Conservation (phyloP, 2,888 invertebrate genomes). For the Melanchra persicariae region DNA sequence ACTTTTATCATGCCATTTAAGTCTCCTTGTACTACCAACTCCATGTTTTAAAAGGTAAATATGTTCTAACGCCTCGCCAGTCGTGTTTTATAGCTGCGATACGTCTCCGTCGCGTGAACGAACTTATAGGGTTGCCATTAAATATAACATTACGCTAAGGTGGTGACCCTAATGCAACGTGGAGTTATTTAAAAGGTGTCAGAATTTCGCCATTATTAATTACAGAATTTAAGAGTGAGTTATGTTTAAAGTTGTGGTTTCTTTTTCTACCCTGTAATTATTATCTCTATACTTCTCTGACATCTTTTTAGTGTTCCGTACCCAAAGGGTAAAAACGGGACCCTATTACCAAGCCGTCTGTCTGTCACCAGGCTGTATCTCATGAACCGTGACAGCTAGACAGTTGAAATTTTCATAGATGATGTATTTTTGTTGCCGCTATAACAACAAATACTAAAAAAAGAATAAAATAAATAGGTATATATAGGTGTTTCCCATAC, state of each 20-base stretch:
- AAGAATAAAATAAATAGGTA: no score
- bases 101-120: slow-evolving; percentile 35
- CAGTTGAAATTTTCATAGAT: no score
- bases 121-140: slow-evolving; percentile 46
- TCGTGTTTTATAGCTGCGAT: slow-evolving; percentile 50
- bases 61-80: slow-evolving; percentile 40
- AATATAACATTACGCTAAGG: slow-evolving; percentile 19
- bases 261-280: no score
- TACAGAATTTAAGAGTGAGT: background rate
- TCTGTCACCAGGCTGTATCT: no score
- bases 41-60: slow-evolving; percentile 38
- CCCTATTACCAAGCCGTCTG: no score
- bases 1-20: background rate
- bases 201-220: background rate
- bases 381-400: no score
- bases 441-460: no score
- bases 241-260: background rate
- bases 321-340: no score
- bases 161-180: slow-evolving; percentile 3
- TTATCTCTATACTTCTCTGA: no score
- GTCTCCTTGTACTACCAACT: slow-evolving; percentile 12
- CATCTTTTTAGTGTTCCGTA: no score
- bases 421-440: no score
- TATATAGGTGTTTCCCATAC: no score
- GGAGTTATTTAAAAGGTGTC: background rate